Conservation (phyloP, 2,113 vertebrate genomes). For the Gobiocypris rarus region DNA sequence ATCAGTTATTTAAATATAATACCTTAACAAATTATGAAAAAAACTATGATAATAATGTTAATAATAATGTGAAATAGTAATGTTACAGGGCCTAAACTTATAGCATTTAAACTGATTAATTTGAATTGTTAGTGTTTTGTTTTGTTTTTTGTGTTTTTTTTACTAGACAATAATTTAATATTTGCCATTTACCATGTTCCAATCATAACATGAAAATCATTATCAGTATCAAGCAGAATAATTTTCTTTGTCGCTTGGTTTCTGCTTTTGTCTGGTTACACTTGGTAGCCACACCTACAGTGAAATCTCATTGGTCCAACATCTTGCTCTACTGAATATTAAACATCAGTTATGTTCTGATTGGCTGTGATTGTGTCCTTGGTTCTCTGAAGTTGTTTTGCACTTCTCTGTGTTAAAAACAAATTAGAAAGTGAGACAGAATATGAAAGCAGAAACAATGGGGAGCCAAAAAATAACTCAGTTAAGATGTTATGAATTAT, state of each 20-base stretch:
- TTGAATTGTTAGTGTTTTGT: background rate
- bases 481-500: slow-evolving; percentile 32
- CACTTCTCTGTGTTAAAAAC: background rate
- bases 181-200: too few relatives aligned
- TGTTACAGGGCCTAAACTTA: background rate
- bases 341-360: background rate
- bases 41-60: too few relatives aligned
- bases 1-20: too few relatives aligned
- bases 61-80: background rate
- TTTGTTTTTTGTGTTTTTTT: background rate
- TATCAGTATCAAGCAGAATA: background rate
- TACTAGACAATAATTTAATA: background rate
- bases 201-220: too few relatives aligned
- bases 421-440: background rate
- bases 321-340: background rate
- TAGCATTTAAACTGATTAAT: background rate
- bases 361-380: background rate
- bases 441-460: slow-evolving; percentile 3
- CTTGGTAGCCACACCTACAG: background rate
- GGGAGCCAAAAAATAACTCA: background rate
- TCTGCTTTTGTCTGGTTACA: background rate
- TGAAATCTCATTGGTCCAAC: slow-evolving; percentile 1
- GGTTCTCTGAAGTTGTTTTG: background rate
- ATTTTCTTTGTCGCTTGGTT: background rate
- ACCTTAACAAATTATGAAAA: background rate